Evolutionary conservation across 2,888 invertebrate genomes (phyloP), one percentile per base, ranked within the genome.

Genomic region (Spilosoma lubricipeda): DNA sequence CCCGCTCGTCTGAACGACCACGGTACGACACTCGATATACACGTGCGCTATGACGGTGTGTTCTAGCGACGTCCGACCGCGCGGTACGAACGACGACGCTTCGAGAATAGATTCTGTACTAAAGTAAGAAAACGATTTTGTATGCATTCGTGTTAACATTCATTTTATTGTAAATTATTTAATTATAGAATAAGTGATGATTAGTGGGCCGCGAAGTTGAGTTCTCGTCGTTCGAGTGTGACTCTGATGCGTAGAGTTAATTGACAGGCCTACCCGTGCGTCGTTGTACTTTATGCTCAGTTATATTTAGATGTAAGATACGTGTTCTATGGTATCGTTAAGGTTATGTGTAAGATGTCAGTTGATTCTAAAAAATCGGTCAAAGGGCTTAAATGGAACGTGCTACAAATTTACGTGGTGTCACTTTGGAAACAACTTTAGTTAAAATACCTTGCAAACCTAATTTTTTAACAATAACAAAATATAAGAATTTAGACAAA

Each of bases 231-330:
- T 87, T 87, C 84, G 82, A 82, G 86, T 85, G 87, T 85, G 86
- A 87, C 86, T 87, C 87, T 84, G 84, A 86, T 87, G 82, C 77
- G 59, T 77, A 77, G 77, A 88, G 85, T 85, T 84, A 80, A 80
- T 84, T 81, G 81, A 85, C 88, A 84, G 90, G 91, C 91, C 90
- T 90, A 88, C 90, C 87, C 87, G 82, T 85, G 85, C 89, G 87
- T 90, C 87, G 82, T 93, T 92, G 93, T 93, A 92, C 93, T 94
- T 93, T 92, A 91, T 93, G 94, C 95, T 95, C 95, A 94, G 94
- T 94, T 94, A 89, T 94, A 92, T 92, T 91, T 93, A 94, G 93
- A 91, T 85, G 88, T 91, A 90, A 90, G 88, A 85, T 77, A 83
- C 85, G 82, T 83, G 79, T 78, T 81, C 74, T 80, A 80, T 79